phyloP scores from a whole-genome alignment of 1,140 invertebrate genomes.

The Aradophagus sp. region DNA sequence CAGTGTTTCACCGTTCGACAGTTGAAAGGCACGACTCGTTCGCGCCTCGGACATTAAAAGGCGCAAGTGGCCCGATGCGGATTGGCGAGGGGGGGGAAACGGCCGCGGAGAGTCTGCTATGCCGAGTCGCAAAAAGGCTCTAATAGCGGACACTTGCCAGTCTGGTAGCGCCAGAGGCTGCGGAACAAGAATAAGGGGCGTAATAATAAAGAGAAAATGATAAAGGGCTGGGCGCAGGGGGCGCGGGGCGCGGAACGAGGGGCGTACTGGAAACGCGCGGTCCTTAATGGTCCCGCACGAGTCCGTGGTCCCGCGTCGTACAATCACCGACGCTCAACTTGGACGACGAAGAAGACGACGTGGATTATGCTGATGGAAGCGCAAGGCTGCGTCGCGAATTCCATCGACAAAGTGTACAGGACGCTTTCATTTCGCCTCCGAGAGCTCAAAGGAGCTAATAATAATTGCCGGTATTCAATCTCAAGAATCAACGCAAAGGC shows the following conservation, averaged over 20 bases:
- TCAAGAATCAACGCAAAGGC: too few species aligned
- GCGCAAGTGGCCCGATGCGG: conserved; percentile 26
- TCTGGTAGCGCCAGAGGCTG: conserved; percentile 47
- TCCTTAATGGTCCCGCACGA: conserved; percentile 33
- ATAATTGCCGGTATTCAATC: too few species aligned
- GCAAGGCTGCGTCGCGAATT: conserved; percentile 27
- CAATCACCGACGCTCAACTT: conserved; percentile 42
- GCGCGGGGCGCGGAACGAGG: too few species aligned
- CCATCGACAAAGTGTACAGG: too few species aligned
- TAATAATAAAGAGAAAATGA: conserved; percentile 55
- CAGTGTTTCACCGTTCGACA: conserved; percentile 5
- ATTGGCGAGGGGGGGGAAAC: conserved; percentile 22
- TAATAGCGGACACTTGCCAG: conserved; percentile 41
- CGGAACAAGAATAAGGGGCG: conserved; percentile 37
- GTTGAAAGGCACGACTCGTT: conserved; percentile 27
- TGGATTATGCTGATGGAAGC: conserved; percentile 32
- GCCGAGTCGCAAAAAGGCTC: conserved; percentile 38
- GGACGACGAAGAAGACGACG: too few species aligned
- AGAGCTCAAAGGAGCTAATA: conserved; percentile 11
- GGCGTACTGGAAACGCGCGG: conserved; percentile 21
- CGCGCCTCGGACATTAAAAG: conserved; percentile 31
- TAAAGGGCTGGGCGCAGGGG: conserved; percentile 11
- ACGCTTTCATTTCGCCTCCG: too few species aligned
- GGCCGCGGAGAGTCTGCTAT: conserved; percentile 2
- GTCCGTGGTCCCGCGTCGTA: conserved; percentile 33